These are phyloP conservation scores for Proisotoma minuta DNA, from an alignment of 2,888 invertebrate species.

Conservation along the genomic window DNA sequence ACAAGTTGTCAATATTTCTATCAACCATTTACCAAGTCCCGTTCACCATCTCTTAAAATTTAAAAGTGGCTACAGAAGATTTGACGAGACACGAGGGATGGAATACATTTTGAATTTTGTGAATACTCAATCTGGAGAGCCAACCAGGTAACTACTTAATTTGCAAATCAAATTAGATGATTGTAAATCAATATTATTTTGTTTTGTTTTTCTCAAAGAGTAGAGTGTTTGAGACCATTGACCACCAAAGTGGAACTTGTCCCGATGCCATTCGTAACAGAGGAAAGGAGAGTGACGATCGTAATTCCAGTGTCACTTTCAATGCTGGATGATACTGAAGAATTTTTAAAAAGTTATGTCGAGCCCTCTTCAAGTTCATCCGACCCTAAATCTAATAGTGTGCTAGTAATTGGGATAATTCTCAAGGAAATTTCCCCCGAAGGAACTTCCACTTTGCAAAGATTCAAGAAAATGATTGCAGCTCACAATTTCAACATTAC, in stretches of 20 bases:
- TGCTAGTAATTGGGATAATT: slow-evolving; percentile 17
- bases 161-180: not conserved
- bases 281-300: slow-evolving; percentile 75
- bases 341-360: slow-evolving; percentile 28
- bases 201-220: slow-evolving; percentile 57
- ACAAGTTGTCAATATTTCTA: slow-evolving; percentile 9
- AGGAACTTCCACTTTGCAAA: slow-evolving; percentile 14
- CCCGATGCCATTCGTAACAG: slow-evolving; percentile 91
- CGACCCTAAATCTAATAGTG: slow-evolving; percentile 23
- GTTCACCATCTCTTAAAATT: too few species aligned
- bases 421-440: not conserved
- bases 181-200: slow-evolving; percentile 5
- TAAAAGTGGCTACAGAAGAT: slow-evolving; percentile 67
- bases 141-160: not conserved
- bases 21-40: too few species aligned
- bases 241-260: slow-evolving; percentile 77
- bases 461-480: slow-evolving; percentile 19
- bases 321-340: slow-evolving; percentile 53
- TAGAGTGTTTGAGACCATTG: slow-evolving; percentile 71
- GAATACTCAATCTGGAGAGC: slow-evolving; percentile 50
- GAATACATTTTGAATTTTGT: slow-evolving; percentile 73
- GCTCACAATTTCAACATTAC: slow-evolving; percentile 15
- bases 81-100: slow-evolving; percentile 78
- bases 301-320: slow-evolving; percentile 65
- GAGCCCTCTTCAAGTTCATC: slow-evolving; percentile 15